phyloP scores from a whole-genome alignment of 2,797 vertebrate genomes.

The Gallinago stenura region DNA sequence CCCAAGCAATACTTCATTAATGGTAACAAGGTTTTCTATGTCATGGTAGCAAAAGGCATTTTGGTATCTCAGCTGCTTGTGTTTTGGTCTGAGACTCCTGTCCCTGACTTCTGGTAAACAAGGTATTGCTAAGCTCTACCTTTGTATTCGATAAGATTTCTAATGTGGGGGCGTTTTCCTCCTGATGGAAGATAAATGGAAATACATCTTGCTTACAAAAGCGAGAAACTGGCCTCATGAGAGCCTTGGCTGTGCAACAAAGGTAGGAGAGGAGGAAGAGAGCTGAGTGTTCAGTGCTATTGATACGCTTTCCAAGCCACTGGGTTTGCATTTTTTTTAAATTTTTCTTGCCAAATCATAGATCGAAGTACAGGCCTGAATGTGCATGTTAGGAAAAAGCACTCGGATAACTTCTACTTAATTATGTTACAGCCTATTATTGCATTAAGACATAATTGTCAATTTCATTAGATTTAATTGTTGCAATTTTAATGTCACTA shows the following conservation, averaged over 20 bases:
- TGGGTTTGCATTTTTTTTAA: neutral
- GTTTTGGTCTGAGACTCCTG: neutral
- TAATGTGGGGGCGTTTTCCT: neutral
- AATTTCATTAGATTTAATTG: constrained; percentile 63
- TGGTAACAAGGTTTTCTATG: neutral
- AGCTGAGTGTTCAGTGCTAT: neutral
- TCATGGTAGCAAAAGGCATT: neutral
- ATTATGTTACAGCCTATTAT: constrained; percentile 15
- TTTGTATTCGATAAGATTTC: neutral
- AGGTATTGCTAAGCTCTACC: neutral
- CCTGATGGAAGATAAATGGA: neutral
- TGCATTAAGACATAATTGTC: constrained; percentile 52
- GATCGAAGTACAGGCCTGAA: constrained; percentile 42
- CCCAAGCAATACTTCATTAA: neutral
- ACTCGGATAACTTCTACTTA: constrained; percentile 33
- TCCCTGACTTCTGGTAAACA: neutral
- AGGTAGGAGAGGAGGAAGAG: neutral
- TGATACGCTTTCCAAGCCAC: neutral
- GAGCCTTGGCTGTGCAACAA: neutral
- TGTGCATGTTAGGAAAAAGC: neutral
- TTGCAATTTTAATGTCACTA: constrained; percentile 51
- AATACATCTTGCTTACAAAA: neutral
- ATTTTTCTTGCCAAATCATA: constrained; percentile 20
- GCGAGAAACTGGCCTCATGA: neutral
- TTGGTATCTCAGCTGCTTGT: neutral